Percentiles rank a stretch among this genome's conserved stretches.
These are phyloP conservation scores for Tragelaphus scriptus DNA, from an alignment of 2,113 vertebrate species.

Conservation along the genomic window DNA sequence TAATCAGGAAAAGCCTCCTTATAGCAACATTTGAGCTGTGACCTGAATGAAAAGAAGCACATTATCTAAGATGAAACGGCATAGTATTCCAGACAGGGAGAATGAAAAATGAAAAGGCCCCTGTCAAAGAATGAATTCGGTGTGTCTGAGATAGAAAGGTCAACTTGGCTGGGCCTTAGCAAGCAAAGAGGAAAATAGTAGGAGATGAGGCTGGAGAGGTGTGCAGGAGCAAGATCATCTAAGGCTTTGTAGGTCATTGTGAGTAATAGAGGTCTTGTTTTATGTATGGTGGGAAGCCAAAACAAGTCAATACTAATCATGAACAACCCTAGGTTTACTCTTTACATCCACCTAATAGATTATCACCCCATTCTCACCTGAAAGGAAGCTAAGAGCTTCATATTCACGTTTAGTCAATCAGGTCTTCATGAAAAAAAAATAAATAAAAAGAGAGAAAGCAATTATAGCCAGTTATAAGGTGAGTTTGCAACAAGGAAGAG, in stretches of 20 bases:
- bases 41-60: background rate
- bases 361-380: background rate
- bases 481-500: background rate
- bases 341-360: background rate
- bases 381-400: background rate
- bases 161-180: background rate
- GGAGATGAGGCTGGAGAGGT: background rate
- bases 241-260: background rate
- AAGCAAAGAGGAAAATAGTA: background rate
- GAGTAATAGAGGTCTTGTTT: background rate
- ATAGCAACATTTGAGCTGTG: background rate
- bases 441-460: background rate
- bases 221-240: background rate
- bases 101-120: background rate
- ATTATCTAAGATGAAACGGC: background rate
- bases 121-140: background rate
- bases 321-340: background rate
- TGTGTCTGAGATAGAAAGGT: background rate
- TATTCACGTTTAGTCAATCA: background rate
- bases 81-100: background rate
- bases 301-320: background rate
- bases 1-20: background rate
- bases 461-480: background rate
- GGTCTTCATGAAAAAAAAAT: background rate
- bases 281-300: background rate